Conservation (phyloP, 1,140 invertebrate species). For the Tigriopus japonicus region DNA sequence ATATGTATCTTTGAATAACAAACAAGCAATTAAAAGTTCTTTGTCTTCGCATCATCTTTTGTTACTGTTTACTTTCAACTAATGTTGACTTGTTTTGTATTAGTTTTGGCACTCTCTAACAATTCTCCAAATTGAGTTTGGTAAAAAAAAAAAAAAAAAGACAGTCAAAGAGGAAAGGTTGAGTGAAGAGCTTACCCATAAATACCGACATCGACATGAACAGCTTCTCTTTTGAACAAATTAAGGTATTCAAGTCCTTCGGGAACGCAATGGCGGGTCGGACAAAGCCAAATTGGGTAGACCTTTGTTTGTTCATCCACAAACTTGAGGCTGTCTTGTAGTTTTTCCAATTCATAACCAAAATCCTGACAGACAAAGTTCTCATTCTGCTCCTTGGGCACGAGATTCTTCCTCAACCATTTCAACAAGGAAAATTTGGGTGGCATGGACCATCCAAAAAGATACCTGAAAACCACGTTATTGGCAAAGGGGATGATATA, state of each 20-base stretch:
- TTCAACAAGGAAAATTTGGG: slow-evolving; percentile 65
- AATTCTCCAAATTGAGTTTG: too few species aligned
- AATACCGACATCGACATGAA: slow-evolving; percentile 40
- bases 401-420: slow-evolving; percentile 49
- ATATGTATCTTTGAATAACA: too few species aligned
- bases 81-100: too few species aligned
- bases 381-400: slow-evolving; percentile 51
- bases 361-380: slow-evolving; percentile 46
- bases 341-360: slow-evolving; percentile 43
- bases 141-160: too few species aligned
- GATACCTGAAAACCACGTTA: slow-evolving; percentile 44
- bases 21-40: too few species aligned
- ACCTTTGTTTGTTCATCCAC: slow-evolving; percentile 52
- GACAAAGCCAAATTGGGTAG: slow-evolving; percentile 65
- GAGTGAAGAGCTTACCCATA: slow-evolving; percentile 2
- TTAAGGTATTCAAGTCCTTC: slow-evolving; percentile 47
- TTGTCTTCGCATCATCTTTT: too few species aligned
- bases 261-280: slow-evolving; percentile 42
- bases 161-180: too few species aligned
- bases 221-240: slow-evolving; percentile 26
- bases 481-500: slow-evolving; percentile 55
- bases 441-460: slow-evolving; percentile 59
- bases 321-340: slow-evolving; percentile 41
- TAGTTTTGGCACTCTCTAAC: too few species aligned
- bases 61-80: too few species aligned